Evolutionary conservation across 2,797 vertebrate species (phyloP), one percentile per base, ranked within the genome.

Genomic region (Podarcis lilfordi): DNA sequence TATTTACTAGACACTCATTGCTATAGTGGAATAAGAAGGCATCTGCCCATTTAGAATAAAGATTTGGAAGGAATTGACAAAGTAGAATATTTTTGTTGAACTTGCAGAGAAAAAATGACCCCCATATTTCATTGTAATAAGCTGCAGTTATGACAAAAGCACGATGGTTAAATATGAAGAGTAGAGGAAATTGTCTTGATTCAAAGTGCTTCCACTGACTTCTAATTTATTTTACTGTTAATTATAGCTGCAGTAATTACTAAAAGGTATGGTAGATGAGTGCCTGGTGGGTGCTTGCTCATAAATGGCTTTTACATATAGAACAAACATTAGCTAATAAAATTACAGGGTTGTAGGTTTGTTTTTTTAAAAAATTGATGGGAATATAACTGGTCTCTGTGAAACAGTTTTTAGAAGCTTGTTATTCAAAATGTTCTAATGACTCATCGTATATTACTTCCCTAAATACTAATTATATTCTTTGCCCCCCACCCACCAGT

Each of bases 401-500:
- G 29, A 50, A 86, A 59, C 2, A 21, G 35, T 86, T 25, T 55
- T 77, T 90, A 35, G 89, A 91, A 89, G 68, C 35, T 0, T 72
- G 25, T 32, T 89, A 50, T 92, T 89, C 82, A 92, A 75, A 80
- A 40, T 64, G 3, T 75, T 81, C 23, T 35, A 64, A 64, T 32
- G 75, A 84, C 27, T 19, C 91, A 64, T 50, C 92, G 45, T 89
- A 40, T 80, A 85, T 43, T 77, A 27, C 2, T 92, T 72, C 40
- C 75, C 80, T 68, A 77, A 59, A 85, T 27, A n/a, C 71, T 94
- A 89, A 95, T 90, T 50, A 74, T 74, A 40, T 89, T 72, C 81
- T 75, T 95, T 82, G 94, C 86, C 88, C 79, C 25, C 43, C 43
- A 23, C 13, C 66, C 78, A 19, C 76, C 94, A 99, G 99, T 99